Evolutionary conservation across 2,888 invertebrate species (phyloP).

Genomic region (Ariolimax columbianus): DNA sequence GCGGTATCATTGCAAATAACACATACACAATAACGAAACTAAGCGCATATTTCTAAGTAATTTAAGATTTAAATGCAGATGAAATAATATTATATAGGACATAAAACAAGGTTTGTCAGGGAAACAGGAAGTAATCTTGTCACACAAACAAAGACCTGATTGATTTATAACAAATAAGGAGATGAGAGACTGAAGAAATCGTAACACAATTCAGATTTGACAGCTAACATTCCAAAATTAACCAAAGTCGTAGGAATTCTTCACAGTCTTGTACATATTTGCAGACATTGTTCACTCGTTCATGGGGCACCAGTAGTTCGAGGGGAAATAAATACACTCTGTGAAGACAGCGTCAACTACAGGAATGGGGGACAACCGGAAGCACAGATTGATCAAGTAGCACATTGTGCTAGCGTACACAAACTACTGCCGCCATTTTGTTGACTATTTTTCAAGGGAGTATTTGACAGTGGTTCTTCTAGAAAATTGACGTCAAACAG

Average conservation of each 20-base stretch:
- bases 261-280: slow-evolving; percentile 28
- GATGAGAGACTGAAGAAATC: slow-evolving; percentile 27
- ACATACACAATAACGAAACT: no score
- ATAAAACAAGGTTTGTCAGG: not conserved
- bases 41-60: not conserved
- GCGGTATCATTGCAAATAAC: no score
- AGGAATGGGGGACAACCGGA: slow-evolving; percentile 11
- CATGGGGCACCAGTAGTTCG: not conserved
- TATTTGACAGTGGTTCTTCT: slow-evolving; percentile 55
- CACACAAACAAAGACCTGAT: not conserved
- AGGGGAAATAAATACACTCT: slow-evolving; percentile 37
- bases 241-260: not conserved
- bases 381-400: slow-evolving; percentile 37
- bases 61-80: not conserved
- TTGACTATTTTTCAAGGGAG: slow-evolving; percentile 49
- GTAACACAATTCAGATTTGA: slow-evolving; percentile 1
- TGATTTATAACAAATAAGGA: not conserved
- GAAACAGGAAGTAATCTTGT: not conserved
- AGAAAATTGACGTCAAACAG: slow-evolving; percentile 54
- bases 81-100: not conserved
- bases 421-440: slow-evolving; percentile 47
- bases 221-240: slow-evolving; percentile 36
- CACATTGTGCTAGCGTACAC: slow-evolving; percentile 50
- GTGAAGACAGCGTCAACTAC: not conserved
- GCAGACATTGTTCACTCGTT: not conserved